These are phyloP conservation scores for Brienomyrus longianalis DNA, from an alignment of 2,113 vertebrate species.

Conservation along the genomic window DNA sequence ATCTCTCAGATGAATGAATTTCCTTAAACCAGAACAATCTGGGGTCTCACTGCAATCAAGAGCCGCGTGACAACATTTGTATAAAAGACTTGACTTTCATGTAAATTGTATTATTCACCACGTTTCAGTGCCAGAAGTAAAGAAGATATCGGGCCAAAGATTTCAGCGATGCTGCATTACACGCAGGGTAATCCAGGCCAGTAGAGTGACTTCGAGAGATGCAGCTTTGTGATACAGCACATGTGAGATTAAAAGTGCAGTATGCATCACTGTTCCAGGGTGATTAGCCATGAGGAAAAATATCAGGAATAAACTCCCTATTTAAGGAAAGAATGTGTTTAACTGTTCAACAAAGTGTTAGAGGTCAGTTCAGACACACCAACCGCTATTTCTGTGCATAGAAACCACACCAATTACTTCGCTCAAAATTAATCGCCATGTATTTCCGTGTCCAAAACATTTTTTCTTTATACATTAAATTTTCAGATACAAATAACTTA, in stretches of 20 bases:
- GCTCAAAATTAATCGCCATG: neutral
- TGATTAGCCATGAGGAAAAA: conserved; percentile 6
- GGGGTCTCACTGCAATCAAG: neutral
- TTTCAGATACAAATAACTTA: neutral
- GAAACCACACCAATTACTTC: neutral
- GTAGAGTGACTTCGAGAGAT: conserved; percentile 24
- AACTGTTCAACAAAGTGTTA: neutral
- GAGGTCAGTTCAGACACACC: neutral
- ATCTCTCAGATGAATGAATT: neutral
- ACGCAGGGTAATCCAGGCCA: conserved; percentile 18
- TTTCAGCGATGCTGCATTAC: neutral
- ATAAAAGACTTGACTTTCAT: neutral
- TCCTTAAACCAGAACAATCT: neutral
- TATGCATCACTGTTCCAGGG: conserved; percentile 32
- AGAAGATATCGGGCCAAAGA: neutral
- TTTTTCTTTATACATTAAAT: neutral
- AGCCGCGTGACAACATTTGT: neutral
- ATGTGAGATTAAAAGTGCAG: conserved; percentile 12
- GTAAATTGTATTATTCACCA: neutral
- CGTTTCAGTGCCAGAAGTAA: neutral
- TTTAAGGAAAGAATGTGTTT: neutral
- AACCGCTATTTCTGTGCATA: neutral
- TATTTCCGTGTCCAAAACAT: too few relatives aligned
- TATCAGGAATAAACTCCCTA: neutral
- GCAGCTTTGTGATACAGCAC: conserved; percentile 23